Evolutionary conservation across 1,140 invertebrate species (phyloP).

Genomic region (Scaptodrosophila lebanonensis): DNA sequence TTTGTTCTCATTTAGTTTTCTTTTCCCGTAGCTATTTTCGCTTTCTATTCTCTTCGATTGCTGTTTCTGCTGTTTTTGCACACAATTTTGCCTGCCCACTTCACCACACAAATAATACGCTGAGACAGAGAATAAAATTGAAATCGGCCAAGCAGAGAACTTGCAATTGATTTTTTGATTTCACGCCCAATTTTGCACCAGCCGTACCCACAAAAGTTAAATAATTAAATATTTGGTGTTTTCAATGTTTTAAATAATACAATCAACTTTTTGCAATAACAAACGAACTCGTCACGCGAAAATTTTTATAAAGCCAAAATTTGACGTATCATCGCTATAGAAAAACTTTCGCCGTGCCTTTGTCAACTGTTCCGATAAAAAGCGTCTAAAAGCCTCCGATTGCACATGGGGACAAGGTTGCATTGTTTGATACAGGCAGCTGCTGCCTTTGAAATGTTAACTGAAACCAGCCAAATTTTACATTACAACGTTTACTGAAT

Average conservation of each 20-base stretch:
- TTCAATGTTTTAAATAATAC: slow-evolving; percentile 43
- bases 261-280: slow-evolving; percentile 58
- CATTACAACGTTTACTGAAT: too few relatives aligned
- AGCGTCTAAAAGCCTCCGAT: slow-evolving; percentile 9
- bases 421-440: too few relatives aligned
- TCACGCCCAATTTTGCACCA: slow-evolving; percentile 46
- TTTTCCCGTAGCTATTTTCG: slow-evolving; percentile 55
- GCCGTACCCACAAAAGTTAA: slow-evolving; percentile 46
- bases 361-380: slow-evolving; percentile 55
- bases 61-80: slow-evolving; percentile 34
- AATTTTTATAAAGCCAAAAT: slow-evolving; percentile 58
- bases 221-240: slow-evolving; percentile 29
- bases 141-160: slow-evolving; percentile 29
- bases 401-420: slow-evolving; percentile 30
- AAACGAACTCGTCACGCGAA: slow-evolving; percentile 70
- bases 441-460: too few relatives aligned
- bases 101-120: slow-evolving; percentile 22
- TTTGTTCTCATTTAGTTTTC: slow-evolving; percentile 59
- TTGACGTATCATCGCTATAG: slow-evolving; percentile 69
- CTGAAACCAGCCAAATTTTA: slow-evolving; percentile 23
- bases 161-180: slow-evolving; percentile 59
- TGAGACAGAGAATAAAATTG: slow-evolving; percentile 48
- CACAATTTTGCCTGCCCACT: slow-evolving; percentile 36
- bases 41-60: slow-evolving; percentile 28
- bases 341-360: slow-evolving; percentile 65